Conservation (phyloP, 2,113 vertebrate species). For the Lycaon pictus region DNA sequence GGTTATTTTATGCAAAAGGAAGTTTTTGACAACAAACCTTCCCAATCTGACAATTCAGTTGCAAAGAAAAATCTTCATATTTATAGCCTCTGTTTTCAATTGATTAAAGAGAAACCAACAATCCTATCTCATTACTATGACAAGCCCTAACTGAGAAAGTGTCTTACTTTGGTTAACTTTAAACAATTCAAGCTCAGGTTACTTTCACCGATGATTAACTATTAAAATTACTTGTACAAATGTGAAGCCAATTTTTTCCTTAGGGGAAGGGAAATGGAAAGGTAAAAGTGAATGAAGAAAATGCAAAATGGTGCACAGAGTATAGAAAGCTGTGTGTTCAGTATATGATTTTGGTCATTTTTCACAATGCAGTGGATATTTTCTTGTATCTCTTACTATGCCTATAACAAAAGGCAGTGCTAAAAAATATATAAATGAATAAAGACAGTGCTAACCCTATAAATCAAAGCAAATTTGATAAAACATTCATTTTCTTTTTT, state of each 20-base stretch:
- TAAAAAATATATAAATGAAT: no score
- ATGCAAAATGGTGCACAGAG: slow-evolving; percentile 71
- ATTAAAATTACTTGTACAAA: not conserved
- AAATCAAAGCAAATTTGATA: not conserved
- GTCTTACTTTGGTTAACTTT: slow-evolving; percentile 54
- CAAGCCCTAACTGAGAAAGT: slow-evolving; percentile 32
- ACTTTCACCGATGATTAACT: slow-evolving; percentile 11
- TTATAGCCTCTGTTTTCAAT: slow-evolving; percentile 12
- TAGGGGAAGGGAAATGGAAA: not conserved
- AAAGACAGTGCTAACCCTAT: not conserved
- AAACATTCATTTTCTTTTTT: not conserved
- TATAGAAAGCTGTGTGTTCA: slow-evolving; percentile 76
- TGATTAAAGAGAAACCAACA: slow-evolving; percentile 39
- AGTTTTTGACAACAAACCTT: slow-evolving; percentile 9
- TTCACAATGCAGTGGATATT: slow-evolving; percentile 71
- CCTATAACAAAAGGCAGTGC: slow-evolving; percentile 33
- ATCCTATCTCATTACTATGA: slow-evolving; percentile 24
- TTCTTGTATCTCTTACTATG: slow-evolving; percentile 69
- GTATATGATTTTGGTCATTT: slow-evolving; percentile 78
- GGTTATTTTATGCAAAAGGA: slow-evolving; percentile 35
- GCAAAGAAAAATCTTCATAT: slow-evolving; percentile 34
- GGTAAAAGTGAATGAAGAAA: slow-evolving; percentile 35
- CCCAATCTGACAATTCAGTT: slow-evolving; percentile 1
- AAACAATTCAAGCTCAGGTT: slow-evolving; percentile 26
- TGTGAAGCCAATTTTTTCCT: not conserved